These are phyloP conservation scores for Cerceris ruficornis DNA, from an alignment of 2,888 invertebrate genomes.

Conservation along the genomic window DNA sequence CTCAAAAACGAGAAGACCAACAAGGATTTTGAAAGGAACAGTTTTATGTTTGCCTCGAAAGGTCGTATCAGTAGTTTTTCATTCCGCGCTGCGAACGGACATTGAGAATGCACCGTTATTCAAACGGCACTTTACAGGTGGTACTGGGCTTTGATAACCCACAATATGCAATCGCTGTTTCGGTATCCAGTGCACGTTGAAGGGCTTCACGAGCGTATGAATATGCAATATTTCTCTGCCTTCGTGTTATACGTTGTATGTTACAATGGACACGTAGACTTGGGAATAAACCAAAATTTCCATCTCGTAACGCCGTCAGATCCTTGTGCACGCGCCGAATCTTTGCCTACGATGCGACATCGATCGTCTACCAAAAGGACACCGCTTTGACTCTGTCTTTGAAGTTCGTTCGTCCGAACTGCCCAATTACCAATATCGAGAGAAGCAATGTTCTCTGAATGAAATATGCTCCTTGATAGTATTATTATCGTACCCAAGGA, in stretches of 20 bases:
- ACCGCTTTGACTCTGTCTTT: no score
- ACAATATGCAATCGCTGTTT: constrained; percentile 59
- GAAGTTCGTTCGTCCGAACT: background rate
- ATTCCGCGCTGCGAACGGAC: constrained; percentile 13
- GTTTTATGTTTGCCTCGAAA: constrained; percentile 2
- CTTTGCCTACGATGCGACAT: constrained; percentile 21
- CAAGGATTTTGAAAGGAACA: background rate
- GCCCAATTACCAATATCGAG: background rate
- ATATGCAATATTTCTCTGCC: constrained; percentile 62
- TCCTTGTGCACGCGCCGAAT: background rate
- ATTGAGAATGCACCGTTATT: constrained; percentile 44
- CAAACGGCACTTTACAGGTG: constrained; percentile 49
- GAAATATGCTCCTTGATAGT: background rate
- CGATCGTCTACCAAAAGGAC: no score
- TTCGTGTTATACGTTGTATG: constrained; percentile 52
- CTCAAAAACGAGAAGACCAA: background rate
- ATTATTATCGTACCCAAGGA: background rate
- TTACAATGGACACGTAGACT: constrained; percentile 39
- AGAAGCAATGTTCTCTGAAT: background rate
- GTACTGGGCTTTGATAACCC: constrained; percentile 52
- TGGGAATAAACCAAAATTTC: constrained; percentile 50
- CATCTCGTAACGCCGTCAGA: constrained; percentile 23
- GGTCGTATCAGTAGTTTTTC: constrained; percentile 14
- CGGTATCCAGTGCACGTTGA: constrained; percentile 48
- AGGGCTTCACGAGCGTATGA: constrained; percentile 56